phyloP scores from a whole-genome alignment of 2,888 invertebrate genomes.

The Danaus chrysippus region DNA sequence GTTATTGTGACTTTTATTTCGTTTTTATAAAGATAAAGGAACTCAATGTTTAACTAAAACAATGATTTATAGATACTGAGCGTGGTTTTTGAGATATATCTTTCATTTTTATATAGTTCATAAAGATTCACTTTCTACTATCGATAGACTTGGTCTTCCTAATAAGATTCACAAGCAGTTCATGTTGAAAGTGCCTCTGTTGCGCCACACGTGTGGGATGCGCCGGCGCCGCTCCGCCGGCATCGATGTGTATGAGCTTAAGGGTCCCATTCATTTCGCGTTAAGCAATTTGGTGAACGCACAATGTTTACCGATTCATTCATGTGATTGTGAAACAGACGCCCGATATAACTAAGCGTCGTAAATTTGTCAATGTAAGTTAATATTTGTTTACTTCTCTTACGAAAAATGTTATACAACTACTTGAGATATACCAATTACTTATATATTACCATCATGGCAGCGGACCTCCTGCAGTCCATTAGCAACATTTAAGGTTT shows the following conservation, averaged over 20 bases:
- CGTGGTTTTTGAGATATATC: too few species aligned
- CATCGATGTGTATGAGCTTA: conserved; percentile 52
- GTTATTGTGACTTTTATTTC: too few species aligned
- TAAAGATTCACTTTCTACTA: conserved; percentile 55
- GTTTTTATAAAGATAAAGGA: too few species aligned
- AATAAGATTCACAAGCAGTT: conserved; percentile 65
- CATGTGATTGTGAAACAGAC: conserved; percentile 62
- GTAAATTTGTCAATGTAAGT: conserved; percentile 38
- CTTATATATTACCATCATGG: neutral
- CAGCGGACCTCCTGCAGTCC: too few species aligned
- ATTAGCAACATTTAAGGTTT: conserved; percentile 9
- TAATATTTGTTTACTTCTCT: conserved; percentile 25
- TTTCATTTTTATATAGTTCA: conserved; percentile 12
- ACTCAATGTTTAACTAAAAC: too few species aligned
- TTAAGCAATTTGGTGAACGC: conserved; percentile 75
- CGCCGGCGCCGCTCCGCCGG: conserved; percentile 67
- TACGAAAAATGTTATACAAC: conserved; percentile 6
- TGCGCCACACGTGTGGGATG: conserved; percentile 77
- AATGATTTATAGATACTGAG: too few species aligned
- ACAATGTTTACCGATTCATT: conserved; percentile 71
- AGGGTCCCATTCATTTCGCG: conserved; percentile 74
- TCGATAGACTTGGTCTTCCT: conserved; percentile 61
- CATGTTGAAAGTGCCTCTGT: conserved; percentile 73
- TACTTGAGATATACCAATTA: neutral
- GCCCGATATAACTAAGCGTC: conserved; percentile 46